Conservation (phyloP, 2,113 vertebrate species). For the Sporophila hypoxantha region DNA sequence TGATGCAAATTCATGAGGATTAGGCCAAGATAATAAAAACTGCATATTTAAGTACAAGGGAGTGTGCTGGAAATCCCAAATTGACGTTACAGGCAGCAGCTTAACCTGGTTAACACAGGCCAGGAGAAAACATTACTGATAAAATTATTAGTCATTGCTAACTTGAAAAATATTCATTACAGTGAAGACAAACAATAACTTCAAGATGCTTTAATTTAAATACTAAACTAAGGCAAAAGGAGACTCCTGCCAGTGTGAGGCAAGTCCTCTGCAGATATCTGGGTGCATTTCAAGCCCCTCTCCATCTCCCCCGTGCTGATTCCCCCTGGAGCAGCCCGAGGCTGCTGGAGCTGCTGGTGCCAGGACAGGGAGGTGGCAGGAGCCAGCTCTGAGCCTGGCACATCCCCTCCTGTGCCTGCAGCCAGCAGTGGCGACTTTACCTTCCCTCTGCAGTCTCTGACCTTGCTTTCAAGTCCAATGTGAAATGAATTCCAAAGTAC, state of each 20-base stretch:
- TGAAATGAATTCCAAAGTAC: slow-evolving; percentile 34
- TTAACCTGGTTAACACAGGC: not conserved
- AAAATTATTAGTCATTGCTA: not conserved
- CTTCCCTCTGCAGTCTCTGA: slow-evolving; percentile 46
- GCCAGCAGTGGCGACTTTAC: slow-evolving; percentile 24
- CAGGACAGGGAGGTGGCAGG: not conserved
- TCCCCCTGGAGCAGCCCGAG: not conserved
- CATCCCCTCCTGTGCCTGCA: not conserved
- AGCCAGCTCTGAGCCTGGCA: not conserved
- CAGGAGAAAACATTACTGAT: not conserved
- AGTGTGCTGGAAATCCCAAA: not conserved
- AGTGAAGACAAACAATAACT: not conserved
- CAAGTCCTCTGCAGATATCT: not conserved
- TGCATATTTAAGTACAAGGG: not conserved
- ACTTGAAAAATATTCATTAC: not conserved
- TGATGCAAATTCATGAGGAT: not conserved
- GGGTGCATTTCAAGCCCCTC: not conserved
- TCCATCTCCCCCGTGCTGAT: not conserved
- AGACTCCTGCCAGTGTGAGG: not conserved
- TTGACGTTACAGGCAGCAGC: not conserved
- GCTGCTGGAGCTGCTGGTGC: not conserved
- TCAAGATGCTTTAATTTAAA: not conserved
- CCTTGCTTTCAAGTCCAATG: slow-evolving; percentile 49
- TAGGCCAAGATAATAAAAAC: not conserved
- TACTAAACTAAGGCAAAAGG: not conserved